These are phyloP conservation scores for Alcedo atthis DNA, from an alignment of 2,797 vertebrate genomes.

Conservation along the genomic window DNA sequence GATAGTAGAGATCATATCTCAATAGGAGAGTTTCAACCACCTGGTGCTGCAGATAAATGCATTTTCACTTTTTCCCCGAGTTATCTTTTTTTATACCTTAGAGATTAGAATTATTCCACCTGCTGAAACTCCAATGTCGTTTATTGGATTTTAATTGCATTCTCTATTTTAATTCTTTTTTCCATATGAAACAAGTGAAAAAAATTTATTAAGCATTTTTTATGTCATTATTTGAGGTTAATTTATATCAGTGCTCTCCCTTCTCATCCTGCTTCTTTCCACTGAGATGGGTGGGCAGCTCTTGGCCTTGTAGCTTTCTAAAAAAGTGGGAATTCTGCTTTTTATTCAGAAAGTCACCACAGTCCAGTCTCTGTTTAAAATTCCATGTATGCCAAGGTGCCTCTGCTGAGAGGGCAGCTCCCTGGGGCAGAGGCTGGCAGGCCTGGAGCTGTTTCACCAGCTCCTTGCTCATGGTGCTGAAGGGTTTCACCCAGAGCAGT, in stretches of 20 bases:
- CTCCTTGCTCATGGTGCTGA: not conserved
- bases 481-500: not conserved
- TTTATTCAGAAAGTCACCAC: not conserved
- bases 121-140: not conserved
- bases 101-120: not conserved
- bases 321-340: not conserved
- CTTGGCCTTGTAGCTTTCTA: not conserved
- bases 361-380: not conserved
- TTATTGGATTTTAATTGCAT: not conserved
- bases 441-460: not conserved
- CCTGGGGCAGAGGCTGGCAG: not conserved
- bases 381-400: not conserved
- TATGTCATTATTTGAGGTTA: not conserved
- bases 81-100: not conserved
- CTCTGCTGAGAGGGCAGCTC: not conserved
- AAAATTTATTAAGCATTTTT: not conserved
- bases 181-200: not conserved
- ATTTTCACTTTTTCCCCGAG: not conserved
- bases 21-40: not conserved
- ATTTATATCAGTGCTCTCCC: not conserved
- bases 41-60: not conserved
- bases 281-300: not conserved
- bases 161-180: not conserved
- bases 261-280: not conserved
- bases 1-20: not conserved